Base-by-base conservation (phyloP, 2,797 vertebrate genomes). In the Sebastes umbrosus region DNA sequence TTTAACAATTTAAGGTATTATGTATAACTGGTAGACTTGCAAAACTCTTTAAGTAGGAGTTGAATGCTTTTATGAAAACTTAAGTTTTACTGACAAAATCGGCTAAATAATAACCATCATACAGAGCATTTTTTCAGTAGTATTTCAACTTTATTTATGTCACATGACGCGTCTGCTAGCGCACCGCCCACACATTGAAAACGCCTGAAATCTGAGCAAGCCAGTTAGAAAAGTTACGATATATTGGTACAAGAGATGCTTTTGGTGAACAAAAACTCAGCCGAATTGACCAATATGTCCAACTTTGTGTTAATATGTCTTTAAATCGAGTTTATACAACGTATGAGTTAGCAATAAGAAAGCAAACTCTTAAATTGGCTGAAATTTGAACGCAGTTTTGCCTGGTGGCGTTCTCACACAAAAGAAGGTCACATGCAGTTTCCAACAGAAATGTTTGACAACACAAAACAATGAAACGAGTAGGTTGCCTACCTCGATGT, bases 401-500 rank as follows among this genome's bases (percentile, higher is more conserved):
- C 63, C 24, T 0, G 3, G 14, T 14, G 81, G 7, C 2, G n/a
- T 2, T 12, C 3, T 18, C 4, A 0, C 24, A 12, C 24, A n/a
- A 16, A 57, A 62, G 9, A 27, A 10, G 20, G 36, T 22, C 50
- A 2, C 34, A n/a, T 1, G 20, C 1, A 2, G 4, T 1, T 14
- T 14, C 0, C 20, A 4, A 52, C 0, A 9, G 83, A 84, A 90
- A 90, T 83, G 89, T 85, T 12, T 66, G 68, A 52, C 59, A 25
- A 27, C 22, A 74, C 67, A 20, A 66, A 74, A 12, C 16, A 80
- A 63, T 14, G 65, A 59, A 22, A 20, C 1, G n/a, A 65, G 57
- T 27, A 14, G 8, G 32, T 4, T 25, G 55, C 89, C 63, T 88
- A 92, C 90, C 89, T 89, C 66, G 3, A 59, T 3, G 79, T 2